Base-by-base conservation (phyloP, 2,888 invertebrate genomes). In the Drosophila kokeensis region DNA sequence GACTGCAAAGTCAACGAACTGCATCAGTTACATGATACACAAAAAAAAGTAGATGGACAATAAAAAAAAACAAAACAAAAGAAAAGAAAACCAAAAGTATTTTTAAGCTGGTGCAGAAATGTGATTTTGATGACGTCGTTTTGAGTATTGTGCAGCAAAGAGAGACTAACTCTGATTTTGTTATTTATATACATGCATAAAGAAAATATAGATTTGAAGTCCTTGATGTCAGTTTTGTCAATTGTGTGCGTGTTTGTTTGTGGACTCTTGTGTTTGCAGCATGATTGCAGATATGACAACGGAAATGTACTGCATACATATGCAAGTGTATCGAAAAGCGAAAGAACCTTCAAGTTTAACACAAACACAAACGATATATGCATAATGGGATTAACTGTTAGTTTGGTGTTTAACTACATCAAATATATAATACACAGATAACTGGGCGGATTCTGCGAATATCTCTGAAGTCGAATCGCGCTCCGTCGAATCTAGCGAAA, bases 1-100 rank as follows among this genome's bases (percentile, higher is more conserved):
- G 49, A 61, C 36, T 55, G 40, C 66, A 59, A 59, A 81, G 77
- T 76, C 78, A 81, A 81, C 67, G 73, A 77, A 73, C 82, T 81
- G 79, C 67, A 59, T 29, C 78, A 80, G 57, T 60, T 58, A 64
- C 59, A 68, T 76, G 66, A 62, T 58, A 65, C 49, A 52, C 60
- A 59, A 65, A 50, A 61, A 64, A 68, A 64, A 32, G 1, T 0
- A 30, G n/a, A 15, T 29, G 18, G 24, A 8, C 54, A 30, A 21
- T 7, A 21, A 27, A 49, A 11, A n/a, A 10, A 50, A 21, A 27
- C 42, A 11, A n/a, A 10, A 50, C 27, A n/a, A 18, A 27, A 32
- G 13, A 49, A 24, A n/a, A 15, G 8, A 29, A 21, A 42, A 54
- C 52, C 30, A 45, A 62, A 54, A 55, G 57, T 64, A 67, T 81